Evolutionary conservation across 2,113 vertebrate genomes (phyloP).

Genomic region (Dipodomys spectabilis): DNA sequence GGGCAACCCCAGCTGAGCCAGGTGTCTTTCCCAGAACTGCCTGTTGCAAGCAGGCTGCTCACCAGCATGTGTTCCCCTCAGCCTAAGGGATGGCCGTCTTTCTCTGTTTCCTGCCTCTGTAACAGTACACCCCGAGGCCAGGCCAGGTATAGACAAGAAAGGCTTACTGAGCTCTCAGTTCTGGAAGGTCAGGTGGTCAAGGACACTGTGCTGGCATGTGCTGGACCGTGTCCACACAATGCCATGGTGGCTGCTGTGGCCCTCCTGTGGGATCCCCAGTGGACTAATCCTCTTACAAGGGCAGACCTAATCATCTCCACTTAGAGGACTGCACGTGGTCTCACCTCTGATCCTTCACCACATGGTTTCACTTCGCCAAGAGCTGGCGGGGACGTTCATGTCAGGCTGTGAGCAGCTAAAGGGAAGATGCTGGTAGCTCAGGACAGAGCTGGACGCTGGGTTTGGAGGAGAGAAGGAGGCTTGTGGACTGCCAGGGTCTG

Average conservation of each 20-base stretch:
- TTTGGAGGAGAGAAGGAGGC: no score
- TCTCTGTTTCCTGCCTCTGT: not conserved
- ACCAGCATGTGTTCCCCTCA: not conserved
- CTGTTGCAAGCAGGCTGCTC: not conserved
- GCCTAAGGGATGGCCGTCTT: no score
- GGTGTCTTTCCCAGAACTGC: not conserved
- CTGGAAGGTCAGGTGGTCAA: not conserved
- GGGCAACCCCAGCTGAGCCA: not conserved
- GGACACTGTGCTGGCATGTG: not conserved
- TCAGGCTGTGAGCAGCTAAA: not conserved
- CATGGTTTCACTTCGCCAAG: no score
- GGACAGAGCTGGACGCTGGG: no score
- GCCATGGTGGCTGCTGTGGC: not conserved
- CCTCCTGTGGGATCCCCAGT: no score
- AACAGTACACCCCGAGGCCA: not conserved
- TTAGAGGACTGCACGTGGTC: no score
- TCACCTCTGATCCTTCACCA: no score
- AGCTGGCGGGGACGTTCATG: not conserved
- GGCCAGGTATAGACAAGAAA: not conserved
- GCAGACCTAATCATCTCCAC: no score
- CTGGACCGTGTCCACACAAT: not conserved
- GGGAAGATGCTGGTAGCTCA: no score
- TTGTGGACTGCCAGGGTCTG: not conserved
- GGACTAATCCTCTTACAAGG: no score
- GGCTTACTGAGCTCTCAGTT: not conserved